A percentile compares a stretch with the other conserved stretches of the same genome.
Evolutionary conservation across 2,888 invertebrate genomes (phyloP).

Genomic region (Dolichopus griseipennis): DNA sequence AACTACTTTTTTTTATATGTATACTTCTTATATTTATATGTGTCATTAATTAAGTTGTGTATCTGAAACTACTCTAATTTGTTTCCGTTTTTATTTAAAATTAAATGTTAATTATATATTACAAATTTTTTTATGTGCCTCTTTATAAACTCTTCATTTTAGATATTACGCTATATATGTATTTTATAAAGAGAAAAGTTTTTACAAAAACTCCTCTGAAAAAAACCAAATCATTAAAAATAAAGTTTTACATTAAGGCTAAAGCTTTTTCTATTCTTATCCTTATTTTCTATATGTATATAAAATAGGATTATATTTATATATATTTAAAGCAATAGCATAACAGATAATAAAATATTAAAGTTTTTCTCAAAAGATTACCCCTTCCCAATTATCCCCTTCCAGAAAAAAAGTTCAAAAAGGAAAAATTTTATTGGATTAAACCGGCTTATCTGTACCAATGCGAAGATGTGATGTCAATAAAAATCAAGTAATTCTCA

Average conservation of each 20-base stretch:
- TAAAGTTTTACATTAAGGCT: neutral
- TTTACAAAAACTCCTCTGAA: neutral
- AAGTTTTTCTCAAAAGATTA: neutral
- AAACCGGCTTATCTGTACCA: neutral
- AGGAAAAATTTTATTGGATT: neutral
- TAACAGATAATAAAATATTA: neutral
- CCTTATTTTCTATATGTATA: neutral
- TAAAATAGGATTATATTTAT: neutral
- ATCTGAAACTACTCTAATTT: no score
- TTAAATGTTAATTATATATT: no score
- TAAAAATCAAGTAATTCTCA: neutral
- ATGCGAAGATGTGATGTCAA: constrained; percentile 4
- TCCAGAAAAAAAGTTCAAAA: neutral
- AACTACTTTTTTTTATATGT: no score
- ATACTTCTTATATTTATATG: no score
- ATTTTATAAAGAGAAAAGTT: no score
- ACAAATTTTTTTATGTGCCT: no score
- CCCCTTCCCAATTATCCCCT: neutral
- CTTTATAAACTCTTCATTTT: no score
- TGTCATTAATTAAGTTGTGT: no score
- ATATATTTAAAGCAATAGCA: neutral
- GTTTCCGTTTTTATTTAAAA: no score
- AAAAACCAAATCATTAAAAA: neutral
- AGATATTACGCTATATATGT: no score
- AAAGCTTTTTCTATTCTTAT: neutral